These are phyloP conservation scores for Chloebia gouldiae DNA, from an alignment of 2,113 vertebrate genomes.

Conservation along the genomic window DNA sequence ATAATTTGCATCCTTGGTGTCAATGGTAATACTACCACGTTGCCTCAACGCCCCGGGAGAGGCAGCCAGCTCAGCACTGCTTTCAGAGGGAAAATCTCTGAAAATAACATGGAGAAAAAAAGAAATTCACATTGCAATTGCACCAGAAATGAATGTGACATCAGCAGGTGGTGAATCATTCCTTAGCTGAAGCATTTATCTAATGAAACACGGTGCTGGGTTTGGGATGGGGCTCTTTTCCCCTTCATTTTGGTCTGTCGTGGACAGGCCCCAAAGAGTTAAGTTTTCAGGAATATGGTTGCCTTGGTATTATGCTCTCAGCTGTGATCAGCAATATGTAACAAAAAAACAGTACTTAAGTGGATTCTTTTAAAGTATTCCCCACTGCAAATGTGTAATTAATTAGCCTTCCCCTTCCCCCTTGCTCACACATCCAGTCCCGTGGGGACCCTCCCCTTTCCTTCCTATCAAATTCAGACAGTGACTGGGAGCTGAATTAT, in stretches of 20 bases:
- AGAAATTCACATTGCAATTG: conserved; percentile 16
- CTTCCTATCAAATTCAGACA: conserved; percentile 60
- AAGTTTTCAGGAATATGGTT: conserved; percentile 39
- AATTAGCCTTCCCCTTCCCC: conserved; percentile 77
- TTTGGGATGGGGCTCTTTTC: neutral
- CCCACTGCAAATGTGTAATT: conserved; percentile 84
- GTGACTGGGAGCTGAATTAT: conserved; percentile 60
- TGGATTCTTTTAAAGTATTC: conserved; percentile 79
- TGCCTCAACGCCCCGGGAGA: conserved; percentile 33
- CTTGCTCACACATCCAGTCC: conserved; percentile 73
- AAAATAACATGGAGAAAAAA: neutral
- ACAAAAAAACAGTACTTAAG: conserved; percentile 51
- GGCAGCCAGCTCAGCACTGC: conserved; percentile 31
- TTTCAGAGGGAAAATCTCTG: neutral
- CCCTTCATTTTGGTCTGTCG: neutral
- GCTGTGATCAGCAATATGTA: conserved; percentile 53
- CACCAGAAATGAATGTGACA: conserved; percentile 11
- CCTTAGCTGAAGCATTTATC: neutral
- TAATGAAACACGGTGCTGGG: neutral
- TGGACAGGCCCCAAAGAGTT: conserved; percentile 27
- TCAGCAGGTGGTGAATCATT: conserved; percentile 53
- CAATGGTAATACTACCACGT: conserved; percentile 52
- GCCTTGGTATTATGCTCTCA: conserved; percentile 44
- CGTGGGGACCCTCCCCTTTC: conserved; percentile 65
- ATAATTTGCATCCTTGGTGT: conserved; percentile 67